These are phyloP conservation scores for Eulithis testata DNA, from an alignment of 2,888 invertebrate species.

Conservation along the genomic window DNA sequence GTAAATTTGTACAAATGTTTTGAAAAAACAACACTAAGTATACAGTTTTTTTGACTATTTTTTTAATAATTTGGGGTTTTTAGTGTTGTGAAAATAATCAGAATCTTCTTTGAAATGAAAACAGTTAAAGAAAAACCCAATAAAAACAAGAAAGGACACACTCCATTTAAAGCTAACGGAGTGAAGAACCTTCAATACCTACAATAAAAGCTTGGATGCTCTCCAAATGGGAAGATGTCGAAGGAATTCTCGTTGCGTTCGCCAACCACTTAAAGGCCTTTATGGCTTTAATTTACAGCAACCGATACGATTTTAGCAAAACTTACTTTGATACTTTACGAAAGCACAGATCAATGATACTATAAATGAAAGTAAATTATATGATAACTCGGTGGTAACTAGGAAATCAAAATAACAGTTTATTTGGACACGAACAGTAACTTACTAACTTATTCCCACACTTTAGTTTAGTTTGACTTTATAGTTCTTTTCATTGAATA, in stretches of 20 bases:
- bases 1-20: too few species aligned
- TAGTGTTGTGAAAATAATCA: slow-evolving; percentile 10
- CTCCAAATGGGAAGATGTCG: slow-evolving; percentile 74
- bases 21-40: too few species aligned
- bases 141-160: slow-evolving; percentile 40
- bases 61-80: too few species aligned
- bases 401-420: too few species aligned
- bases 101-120: slow-evolving; percentile 11
- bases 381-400: too few species aligned
- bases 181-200: slow-evolving; percentile 61
- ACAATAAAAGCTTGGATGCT: slow-evolving; percentile 75
- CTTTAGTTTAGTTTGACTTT: too few species aligned
- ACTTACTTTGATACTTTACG: background rate
- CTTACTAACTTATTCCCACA: too few species aligned
- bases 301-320: slow-evolving; percentile 43
- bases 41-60: too few species aligned
- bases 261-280: slow-evolving; percentile 43
- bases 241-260: slow-evolving; percentile 52
- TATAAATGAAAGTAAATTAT: too few species aligned
- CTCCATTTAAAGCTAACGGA: slow-evolving; percentile 62
- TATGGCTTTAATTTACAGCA: slow-evolving; percentile 34
- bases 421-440: too few species aligned
- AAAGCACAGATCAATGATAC: too few species aligned
- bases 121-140: slow-evolving; percentile 14
- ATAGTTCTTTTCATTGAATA: too few species aligned